A percentile compares a stretch with the other conserved stretches of the same genome.
phyloP scores from a whole-genome alignment of 2,888 invertebrate species.

The Sussaba pulchella region DNA sequence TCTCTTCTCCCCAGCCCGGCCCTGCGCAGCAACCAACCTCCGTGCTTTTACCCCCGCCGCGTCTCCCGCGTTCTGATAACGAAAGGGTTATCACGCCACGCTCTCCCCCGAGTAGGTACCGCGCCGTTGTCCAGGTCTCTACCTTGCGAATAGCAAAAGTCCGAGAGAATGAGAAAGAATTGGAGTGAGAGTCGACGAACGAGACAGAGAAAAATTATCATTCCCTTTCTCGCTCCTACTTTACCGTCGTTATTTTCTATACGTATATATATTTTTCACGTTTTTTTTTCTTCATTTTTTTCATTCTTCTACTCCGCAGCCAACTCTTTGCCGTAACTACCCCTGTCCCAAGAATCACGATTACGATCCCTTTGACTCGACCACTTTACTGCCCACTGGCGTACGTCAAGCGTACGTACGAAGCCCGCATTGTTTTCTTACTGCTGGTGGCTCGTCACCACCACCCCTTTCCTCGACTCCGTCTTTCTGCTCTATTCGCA shows the following conservation, averaged over 20 bases:
- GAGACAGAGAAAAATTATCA: constrained; percentile 54
- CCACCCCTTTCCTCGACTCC: constrained; percentile 40
- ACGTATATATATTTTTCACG: constrained; percentile 14
- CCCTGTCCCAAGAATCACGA: constrained; percentile 70
- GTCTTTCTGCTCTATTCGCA: constrained; percentile 10
- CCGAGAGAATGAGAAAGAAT: constrained; percentile 37
- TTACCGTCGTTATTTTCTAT: constrained; percentile 58
- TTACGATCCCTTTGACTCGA: constrained; percentile 80
- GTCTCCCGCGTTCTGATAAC: constrained; percentile 78
- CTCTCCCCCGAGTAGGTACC: constrained; percentile 66
- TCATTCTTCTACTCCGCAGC: not conserved
- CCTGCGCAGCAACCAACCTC: constrained; percentile 32
- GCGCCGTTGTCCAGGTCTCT: constrained; percentile 56
- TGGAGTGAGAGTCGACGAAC: constrained; percentile 1
- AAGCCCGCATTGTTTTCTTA: constrained; percentile 75
- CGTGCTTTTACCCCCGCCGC: constrained; percentile 25
- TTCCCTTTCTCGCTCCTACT: constrained; percentile 33
- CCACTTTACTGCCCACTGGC: constrained; percentile 77
- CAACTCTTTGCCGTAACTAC: constrained; percentile 51
- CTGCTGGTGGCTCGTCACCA: constrained; percentile 7
- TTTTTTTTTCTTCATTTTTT: not conserved
- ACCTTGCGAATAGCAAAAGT: constrained; percentile 50
- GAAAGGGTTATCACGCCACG: constrained; percentile 83
- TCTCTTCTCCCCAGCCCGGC: constrained; percentile 10
- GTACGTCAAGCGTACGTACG: constrained; percentile 54